These are phyloP conservation scores for Sorex araneus DNA, from an alignment of 2,113 vertebrate species.

Conservation along the genomic window DNA sequence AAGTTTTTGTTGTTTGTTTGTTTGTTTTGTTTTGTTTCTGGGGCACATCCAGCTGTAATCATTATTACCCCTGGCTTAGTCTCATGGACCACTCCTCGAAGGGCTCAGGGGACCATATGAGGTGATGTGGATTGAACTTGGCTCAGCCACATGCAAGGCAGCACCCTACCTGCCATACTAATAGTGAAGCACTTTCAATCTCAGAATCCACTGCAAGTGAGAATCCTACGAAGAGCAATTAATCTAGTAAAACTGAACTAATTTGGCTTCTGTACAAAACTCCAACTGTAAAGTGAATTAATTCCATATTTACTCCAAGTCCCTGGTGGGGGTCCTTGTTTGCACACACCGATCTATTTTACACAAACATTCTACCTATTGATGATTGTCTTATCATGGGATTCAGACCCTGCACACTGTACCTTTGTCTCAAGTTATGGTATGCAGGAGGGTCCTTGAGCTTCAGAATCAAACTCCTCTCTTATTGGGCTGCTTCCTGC, in stretches of 20 bases:
- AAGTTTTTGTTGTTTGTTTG: too few relatives aligned
- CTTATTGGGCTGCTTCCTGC: conserved; percentile 62
- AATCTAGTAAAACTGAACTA: conserved; percentile 5
- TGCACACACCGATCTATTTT: conserved; percentile 31
- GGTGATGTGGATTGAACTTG: too few relatives aligned
- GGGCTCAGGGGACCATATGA: too few relatives aligned
- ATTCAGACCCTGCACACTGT: background rate
- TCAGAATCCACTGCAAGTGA: conserved; percentile 33
- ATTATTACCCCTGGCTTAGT: too few relatives aligned
- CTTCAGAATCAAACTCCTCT: conserved; percentile 61
- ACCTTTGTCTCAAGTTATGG: conserved; percentile 34
- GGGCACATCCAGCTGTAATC: too few relatives aligned
- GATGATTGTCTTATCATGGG: conserved; percentile 6
- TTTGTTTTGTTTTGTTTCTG: too few relatives aligned
- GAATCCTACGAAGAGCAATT: conserved; percentile 46
- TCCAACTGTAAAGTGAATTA: conserved; percentile 29
- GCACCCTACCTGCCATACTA: too few relatives aligned
- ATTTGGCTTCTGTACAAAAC: background rate
- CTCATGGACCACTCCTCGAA: too few relatives aligned
- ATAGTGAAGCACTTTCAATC: background rate
- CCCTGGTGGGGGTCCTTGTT: background rate
- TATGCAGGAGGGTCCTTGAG: conserved; percentile 50
- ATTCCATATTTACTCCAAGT: conserved; percentile 30
- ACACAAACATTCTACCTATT: conserved; percentile 2
- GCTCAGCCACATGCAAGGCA: too few relatives aligned